phyloP scores from a whole-genome alignment of 1,140 invertebrate species.

The Teleopsis dalmanni region DNA sequence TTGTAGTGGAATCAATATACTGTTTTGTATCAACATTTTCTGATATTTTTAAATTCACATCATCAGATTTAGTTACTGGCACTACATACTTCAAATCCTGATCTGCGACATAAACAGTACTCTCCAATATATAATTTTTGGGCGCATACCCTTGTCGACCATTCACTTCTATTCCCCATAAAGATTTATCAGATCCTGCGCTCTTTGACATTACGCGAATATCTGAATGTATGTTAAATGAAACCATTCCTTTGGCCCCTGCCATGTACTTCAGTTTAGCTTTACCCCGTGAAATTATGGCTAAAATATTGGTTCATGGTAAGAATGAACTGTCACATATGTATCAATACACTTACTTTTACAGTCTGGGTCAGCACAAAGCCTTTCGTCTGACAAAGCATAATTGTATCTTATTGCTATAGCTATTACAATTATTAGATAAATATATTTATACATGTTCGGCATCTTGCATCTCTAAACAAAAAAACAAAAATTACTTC shows the following conservation, averaged over 20 bases:
- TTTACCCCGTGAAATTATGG: conserved; percentile 56
- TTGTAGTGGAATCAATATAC: conserved; percentile 20
- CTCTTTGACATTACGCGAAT: conserved; percentile 64
- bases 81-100: conserved; percentile 19
- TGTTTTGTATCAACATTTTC: conserved; percentile 16
- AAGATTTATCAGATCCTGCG: conserved; percentile 54
- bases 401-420: too few relatives aligned
- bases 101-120: conserved; percentile 18
- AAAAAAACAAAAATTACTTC: too few relatives aligned
- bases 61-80: conserved; percentile 15
- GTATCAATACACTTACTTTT: conserved; percentile 48
- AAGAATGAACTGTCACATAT: conserved; percentile 9
- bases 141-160: conserved; percentile 63
- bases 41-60: conserved; percentile 20
- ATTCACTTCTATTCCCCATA: conserved; percentile 67
- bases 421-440: too few relatives aligned
- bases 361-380: conserved; percentile 55
- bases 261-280: conserved; percentile 53
- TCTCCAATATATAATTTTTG: conserved; percentile 45
- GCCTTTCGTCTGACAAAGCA: conserved; percentile 53
- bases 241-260: conserved; percentile 52
- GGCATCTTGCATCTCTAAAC: too few relatives aligned
- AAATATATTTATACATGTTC: too few relatives aligned
- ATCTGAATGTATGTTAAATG: conserved; percentile 55
- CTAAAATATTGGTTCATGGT: conserved; percentile 44